Percentiles rank a stretch among this genome's conserved stretches.
Conservation (phyloP, 2,797 vertebrate species). For the Syngnathus acus region DNA sequence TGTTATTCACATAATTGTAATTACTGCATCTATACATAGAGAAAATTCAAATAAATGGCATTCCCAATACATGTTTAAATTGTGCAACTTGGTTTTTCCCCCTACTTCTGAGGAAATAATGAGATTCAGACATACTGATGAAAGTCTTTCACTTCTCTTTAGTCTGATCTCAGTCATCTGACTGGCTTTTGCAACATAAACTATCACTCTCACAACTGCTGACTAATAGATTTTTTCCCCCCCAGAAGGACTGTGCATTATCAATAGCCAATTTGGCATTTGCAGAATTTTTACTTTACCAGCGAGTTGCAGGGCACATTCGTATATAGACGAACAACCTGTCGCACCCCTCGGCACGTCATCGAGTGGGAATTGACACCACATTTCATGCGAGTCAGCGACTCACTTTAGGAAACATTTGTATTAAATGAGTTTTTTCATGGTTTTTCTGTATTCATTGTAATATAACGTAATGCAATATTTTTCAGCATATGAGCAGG, state of each 20-base stretch:
- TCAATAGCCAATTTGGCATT: neutral
- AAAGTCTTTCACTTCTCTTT: slow-evolving; percentile 51
- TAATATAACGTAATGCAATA: too few species aligned
- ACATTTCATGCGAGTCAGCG: too few species aligned
- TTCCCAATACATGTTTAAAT: neutral
- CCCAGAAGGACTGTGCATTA: neutral
- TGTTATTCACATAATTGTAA: neutral
- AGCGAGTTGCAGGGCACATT: too few species aligned
- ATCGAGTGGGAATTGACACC: too few species aligned
- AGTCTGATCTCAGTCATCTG: slow-evolving; percentile 20
- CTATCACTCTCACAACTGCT: neutral
- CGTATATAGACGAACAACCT: too few species aligned
- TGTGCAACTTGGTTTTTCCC: neutral
- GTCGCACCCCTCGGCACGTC: too few species aligned
- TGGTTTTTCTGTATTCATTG: too few species aligned
- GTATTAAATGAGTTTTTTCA: too few species aligned
- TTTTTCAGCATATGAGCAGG: too few species aligned
- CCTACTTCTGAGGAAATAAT: neutral
- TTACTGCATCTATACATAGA: neutral
- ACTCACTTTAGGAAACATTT: too few species aligned
- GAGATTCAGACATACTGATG: neutral
- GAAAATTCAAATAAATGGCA: neutral
- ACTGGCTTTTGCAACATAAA: slow-evolving; percentile 32
- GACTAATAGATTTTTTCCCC: slow-evolving; percentile 2
- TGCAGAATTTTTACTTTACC: neutral